Evolutionary conservation across 92 coral and sea anemone species (phyloP), one percentile per base, ranked within the genome.

Genomic region (Meandrina meandrites): DNA sequence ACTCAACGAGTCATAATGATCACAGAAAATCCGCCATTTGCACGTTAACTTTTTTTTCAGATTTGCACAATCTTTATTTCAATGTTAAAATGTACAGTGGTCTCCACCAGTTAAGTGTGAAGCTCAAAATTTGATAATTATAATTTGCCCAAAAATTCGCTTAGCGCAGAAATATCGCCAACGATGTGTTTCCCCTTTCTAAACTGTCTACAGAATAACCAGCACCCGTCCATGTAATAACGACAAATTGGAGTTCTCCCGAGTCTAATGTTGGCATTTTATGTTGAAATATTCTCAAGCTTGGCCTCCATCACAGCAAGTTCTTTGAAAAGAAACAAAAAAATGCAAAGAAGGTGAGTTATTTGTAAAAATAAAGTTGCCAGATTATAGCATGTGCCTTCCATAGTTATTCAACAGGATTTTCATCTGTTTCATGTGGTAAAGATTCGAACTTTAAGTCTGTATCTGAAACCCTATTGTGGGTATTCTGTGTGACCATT

Each of bases 271-370:
- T 48, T 60, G 67, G 28, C 24, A 60, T 4, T 64, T 47, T 18
- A 27, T 28, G 30, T 11, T 21, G 47, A 0, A 1, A 35, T 18
- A 19, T 64, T 36, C 19, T 81, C 67, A 76, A 81, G 62, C 19
- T 27, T 1, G 28, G 10, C 0, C 34, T 8, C 64, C 75, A 81
- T 45, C 10, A 22, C 42, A 0, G 31, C 37, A 24, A 81, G 85
- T 2, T 47, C 85, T 81, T n/a, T 69, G 28, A 27, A 47, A 67
- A 24, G 71, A 28, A 81, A 81, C 66, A 53, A 22, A 79, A 21
- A 10, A 0, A 13, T 27, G n/a, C n/a, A 30, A 77, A 13, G 8
- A 77, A 40, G 42, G 11, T 1, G 50, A 4, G 34, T n/a, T 27
- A 74, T 5, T 50, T 27, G 11, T 12, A 17, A 70, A 8, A 32